phyloP scores from a whole-genome alignment of 2,888 invertebrate species.

The Athalia circularis region DNA sequence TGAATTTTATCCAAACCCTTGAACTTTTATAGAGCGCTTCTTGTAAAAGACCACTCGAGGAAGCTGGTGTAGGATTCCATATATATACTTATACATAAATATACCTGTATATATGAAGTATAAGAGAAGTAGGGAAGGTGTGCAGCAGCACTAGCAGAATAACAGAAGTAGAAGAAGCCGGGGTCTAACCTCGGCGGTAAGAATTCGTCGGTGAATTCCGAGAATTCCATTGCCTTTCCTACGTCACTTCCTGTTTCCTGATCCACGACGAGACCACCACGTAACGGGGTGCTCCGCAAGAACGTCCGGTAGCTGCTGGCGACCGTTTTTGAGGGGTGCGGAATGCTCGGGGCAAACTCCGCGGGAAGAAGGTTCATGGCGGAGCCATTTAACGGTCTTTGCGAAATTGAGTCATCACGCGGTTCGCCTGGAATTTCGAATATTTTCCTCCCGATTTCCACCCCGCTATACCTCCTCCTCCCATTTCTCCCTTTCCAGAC shows the following conservation, averaged over 20 bases:
- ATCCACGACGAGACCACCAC: constrained; percentile 31
- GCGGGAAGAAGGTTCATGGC: constrained; percentile 64
- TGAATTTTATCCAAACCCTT: too few relatives aligned
- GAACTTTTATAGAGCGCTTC: too few relatives aligned
- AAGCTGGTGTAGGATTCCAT: too few relatives aligned
- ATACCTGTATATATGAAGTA: too few relatives aligned
- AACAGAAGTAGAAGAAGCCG: background rate
- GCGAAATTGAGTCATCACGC: constrained; percentile 74
- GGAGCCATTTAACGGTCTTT: constrained; percentile 73
- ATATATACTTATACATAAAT: too few relatives aligned
- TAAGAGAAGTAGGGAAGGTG: too few relatives aligned
- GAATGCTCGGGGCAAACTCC: constrained; percentile 57
- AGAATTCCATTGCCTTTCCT: constrained; percentile 31
- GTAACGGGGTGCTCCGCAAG: constrained; percentile 43
- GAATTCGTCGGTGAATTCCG: constrained; percentile 30
- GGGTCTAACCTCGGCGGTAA: constrained; percentile 29
- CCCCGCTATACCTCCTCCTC: constrained; percentile 67
- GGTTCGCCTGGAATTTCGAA: constrained; percentile 73
- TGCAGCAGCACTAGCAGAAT: background rate
- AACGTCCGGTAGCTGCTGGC: constrained; percentile 25
- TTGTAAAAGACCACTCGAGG: too few relatives aligned
- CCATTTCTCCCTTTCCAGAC: constrained; percentile 74
- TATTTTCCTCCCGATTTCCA: constrained; percentile 78
- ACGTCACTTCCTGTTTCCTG: constrained; percentile 42
- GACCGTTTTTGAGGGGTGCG: constrained; percentile 65